These are phyloP conservation scores for Helicolenus hilgendorfi DNA, from an alignment of 2,797 vertebrate species.

Conservation along the genomic window DNA sequence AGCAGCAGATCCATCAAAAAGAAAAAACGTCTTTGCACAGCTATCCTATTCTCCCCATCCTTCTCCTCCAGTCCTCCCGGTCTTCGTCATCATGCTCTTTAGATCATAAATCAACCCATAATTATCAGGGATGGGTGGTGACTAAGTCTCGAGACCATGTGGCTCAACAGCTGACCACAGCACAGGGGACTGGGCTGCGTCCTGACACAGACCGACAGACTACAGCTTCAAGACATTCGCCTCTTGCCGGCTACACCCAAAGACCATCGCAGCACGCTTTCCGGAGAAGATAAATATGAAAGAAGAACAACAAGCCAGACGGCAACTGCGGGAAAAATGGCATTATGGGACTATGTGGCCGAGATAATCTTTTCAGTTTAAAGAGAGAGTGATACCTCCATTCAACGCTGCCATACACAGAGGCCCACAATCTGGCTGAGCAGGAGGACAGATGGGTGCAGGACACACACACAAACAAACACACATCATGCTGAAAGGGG, in stretches of 20 bases:
- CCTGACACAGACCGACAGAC: conserved; percentile 33
- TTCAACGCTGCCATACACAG: conserved; percentile 31
- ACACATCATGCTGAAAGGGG: neutral
- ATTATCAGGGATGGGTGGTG: conserved; percentile 60
- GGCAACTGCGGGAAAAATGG: conserved; percentile 22
- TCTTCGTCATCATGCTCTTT: conserved; percentile 11
- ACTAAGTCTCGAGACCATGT: conserved; percentile 69
- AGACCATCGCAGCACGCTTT: neutral
- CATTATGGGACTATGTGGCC: conserved; percentile 9
- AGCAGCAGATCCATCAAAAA: conserved; percentile 61
- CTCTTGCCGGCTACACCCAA: conserved; percentile 4
- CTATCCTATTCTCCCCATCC: neutral
- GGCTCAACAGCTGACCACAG: conserved; percentile 77
- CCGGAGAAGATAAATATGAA: neutral
- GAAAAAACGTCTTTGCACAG: conserved; percentile 17
- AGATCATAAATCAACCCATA: conserved; percentile 76
- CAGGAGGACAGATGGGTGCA: conserved; percentile 72
- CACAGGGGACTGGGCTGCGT: conserved; percentile 41
- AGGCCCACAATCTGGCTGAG: conserved; percentile 57
- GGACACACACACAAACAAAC: conserved; percentile 26
- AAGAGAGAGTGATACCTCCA: conserved; percentile 43
- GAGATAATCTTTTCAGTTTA: conserved; percentile 33
- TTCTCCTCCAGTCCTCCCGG: neutral
- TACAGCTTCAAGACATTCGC: conserved; percentile 22
- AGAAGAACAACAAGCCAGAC: neutral